Conservation (phyloP, 2,113 vertebrate genomes). For the Hemiprocne comata region DNA sequence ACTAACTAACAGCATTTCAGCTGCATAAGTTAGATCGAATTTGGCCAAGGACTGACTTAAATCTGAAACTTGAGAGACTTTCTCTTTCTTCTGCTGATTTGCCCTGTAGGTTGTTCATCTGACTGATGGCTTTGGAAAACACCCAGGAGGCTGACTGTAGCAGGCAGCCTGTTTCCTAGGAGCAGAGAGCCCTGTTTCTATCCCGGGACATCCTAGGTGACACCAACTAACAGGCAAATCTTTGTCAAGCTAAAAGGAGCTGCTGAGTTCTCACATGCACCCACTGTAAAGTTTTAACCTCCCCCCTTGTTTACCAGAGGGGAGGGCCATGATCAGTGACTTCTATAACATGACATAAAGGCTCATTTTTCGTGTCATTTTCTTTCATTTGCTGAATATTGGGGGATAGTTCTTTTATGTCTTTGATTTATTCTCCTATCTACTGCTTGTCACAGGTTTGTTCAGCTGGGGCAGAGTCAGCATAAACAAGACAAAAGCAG, state of each 20-base stretch:
- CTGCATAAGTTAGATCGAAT: neutral
- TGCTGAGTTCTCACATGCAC: neutral
- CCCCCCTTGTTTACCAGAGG: neutral
- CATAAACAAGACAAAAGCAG: constrained; percentile 84
- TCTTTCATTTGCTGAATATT: neutral
- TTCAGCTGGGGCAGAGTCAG: constrained; percentile 89
- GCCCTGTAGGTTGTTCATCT: neutral
- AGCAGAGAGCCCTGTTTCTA: neutral
- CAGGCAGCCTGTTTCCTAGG: neutral
- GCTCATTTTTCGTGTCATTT: neutral
- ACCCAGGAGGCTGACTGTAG: neutral
- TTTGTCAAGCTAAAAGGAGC: neutral
- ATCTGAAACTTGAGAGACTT: neutral
- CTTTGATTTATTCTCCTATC: neutral
- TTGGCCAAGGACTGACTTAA: neutral
- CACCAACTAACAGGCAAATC: neutral
- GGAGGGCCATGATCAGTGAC: neutral
- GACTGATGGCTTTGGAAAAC: neutral
- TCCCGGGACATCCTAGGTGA: neutral
- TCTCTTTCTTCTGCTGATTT: neutral
- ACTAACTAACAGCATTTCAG: neutral
- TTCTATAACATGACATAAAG: neutral
- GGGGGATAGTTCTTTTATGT: neutral
- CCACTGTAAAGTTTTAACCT: neutral
- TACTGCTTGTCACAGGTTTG: constrained; percentile 82